Evolutionary conservation across 2,888 invertebrate genomes (phyloP), one percentile per base, ranked within the genome.

Genomic region (Saturnia pavonia): DNA sequence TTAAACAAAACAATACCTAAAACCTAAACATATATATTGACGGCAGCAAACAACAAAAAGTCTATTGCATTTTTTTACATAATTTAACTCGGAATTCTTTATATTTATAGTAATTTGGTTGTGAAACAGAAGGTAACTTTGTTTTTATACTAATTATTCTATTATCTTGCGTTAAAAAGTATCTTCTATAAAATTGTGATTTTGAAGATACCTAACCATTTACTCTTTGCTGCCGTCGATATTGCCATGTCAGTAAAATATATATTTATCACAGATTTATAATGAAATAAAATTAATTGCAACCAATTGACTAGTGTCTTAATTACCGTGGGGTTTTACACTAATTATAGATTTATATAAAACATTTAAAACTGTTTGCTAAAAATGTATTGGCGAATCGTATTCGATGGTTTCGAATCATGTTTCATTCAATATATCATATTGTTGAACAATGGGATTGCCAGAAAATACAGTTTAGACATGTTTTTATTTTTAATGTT

Each of bases 251-350:
- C 57, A 60, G 14, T 60, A 60, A 27, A 27, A 60, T 60, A 60
- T 25, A 69, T 60, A 67, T 69, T 72, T 81, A 80, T 78, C 78
- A 81, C 81, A 81, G 77, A 65, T 73, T 74, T 72, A 67, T 67
- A 70, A 27, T 60, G 25, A 25, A 14, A 27, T 4, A 34, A 60
- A 11, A 27, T 60, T 60, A 25, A 25, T 27, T 27, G 25, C 25
- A 27, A 27, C 27, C 25, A 60, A 14, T 60, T 60, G 25, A 60
- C 57, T 60, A 60, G 57, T 25, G 57, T 60, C 27, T 25, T 27
- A 60, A 27, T 27, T 27, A 60, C 54, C 11, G 54, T n/a, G 11
- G 11, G 8, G 2, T 34, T 22, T 22, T 54, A n/a, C 54, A 22
- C 14, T 60, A 14, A 60, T 14, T 12, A 60, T 14, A 14, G 27